Conservation (phyloP, 2,888 invertebrate genomes). For the Podotricha telesiphe region DNA sequence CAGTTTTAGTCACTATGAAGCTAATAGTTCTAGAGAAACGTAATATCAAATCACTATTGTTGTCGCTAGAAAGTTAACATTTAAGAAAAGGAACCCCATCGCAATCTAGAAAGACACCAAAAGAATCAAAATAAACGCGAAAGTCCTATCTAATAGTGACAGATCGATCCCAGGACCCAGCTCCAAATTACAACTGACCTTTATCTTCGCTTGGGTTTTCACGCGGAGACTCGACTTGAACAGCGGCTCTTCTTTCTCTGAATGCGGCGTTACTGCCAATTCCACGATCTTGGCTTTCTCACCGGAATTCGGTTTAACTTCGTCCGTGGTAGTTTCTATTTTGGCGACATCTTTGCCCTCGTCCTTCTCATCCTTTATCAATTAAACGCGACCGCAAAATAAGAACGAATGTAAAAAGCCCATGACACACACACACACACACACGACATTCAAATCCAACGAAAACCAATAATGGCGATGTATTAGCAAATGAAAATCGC, state of each 20-base stretch:
- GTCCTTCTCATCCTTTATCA: constrained; percentile 71
- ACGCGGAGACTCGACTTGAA: constrained; percentile 78
- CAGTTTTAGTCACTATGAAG: constrained; percentile 20
- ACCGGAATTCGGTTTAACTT: constrained; percentile 72
- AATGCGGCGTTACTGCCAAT: constrained; percentile 60
- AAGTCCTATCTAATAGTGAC: constrained; percentile 66
- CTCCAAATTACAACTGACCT: constrained; percentile 80
- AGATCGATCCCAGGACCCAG: constrained; percentile 52
- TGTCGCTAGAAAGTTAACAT: constrained; percentile 36
- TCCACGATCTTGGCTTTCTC: constrained; percentile 61
- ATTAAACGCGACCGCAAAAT: constrained; percentile 78
- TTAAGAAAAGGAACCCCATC: constrained; percentile 36
- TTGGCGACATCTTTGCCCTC: constrained; percentile 68
- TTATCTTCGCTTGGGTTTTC: constrained; percentile 66
- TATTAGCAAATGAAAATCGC: constrained; percentile 64
- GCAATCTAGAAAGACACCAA: constrained; percentile 41
- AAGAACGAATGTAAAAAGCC: constrained; percentile 52
- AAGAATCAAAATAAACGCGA: constrained; percentile 46
- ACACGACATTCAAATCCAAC: constrained; percentile 63
- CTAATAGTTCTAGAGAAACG: constrained; percentile 33
- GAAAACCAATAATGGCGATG: constrained; percentile 56
- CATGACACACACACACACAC: constrained; percentile 58
- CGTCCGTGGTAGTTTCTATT: constrained; percentile 78
- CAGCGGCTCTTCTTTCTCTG: constrained; percentile 77
- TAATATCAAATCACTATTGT: constrained; percentile 35